Percentiles rank a stretch among this genome's conserved stretches.
These are phyloP conservation scores for Nycteola revayana DNA, from an alignment of 2,888 invertebrate genomes.

Conservation along the genomic window DNA sequence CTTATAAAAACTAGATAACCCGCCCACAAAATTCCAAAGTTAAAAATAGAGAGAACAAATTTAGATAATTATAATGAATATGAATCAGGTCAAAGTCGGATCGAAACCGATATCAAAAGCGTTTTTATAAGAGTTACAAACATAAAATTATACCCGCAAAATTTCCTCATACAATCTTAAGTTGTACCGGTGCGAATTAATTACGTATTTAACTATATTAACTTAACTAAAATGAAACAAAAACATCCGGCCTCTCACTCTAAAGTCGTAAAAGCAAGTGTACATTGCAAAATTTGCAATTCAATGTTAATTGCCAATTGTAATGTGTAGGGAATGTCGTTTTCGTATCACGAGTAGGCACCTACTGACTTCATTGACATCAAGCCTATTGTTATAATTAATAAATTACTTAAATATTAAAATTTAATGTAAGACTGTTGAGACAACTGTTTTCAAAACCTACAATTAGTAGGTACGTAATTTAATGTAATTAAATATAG, in stretches of 20 bases:
- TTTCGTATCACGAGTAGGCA: constrained; percentile 22
- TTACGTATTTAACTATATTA: too few species aligned
- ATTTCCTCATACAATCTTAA: too few species aligned
- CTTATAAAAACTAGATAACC: constrained; percentile 4
- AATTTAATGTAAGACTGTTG: too few species aligned
- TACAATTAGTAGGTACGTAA: too few species aligned
- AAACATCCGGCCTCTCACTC: too few species aligned
- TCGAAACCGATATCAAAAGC: constrained; percentile 12
- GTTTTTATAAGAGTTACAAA: neutral
- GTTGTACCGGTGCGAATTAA: too few species aligned
- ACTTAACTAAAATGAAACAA: too few species aligned
- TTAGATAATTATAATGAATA: neutral
- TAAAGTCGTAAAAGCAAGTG: too few species aligned
- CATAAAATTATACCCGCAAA: too few species aligned
- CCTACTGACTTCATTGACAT: constrained; percentile 26
- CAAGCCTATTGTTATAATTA: constrained; percentile 22
- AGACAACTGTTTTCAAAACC: too few species aligned
- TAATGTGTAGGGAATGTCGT: constrained; percentile 26
- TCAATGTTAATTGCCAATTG: constrained; percentile 39
- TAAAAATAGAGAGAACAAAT: neutral
- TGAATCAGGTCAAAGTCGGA: constrained; percentile 25
- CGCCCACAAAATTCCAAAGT: constrained; percentile 4
- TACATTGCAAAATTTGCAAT: constrained; percentile 26
- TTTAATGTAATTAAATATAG: too few species aligned
- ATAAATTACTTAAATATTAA: too few species aligned